Evolutionary conservation across 1,140 invertebrate genomes (phyloP).

Genomic region (Halesus radiatus): DNA sequence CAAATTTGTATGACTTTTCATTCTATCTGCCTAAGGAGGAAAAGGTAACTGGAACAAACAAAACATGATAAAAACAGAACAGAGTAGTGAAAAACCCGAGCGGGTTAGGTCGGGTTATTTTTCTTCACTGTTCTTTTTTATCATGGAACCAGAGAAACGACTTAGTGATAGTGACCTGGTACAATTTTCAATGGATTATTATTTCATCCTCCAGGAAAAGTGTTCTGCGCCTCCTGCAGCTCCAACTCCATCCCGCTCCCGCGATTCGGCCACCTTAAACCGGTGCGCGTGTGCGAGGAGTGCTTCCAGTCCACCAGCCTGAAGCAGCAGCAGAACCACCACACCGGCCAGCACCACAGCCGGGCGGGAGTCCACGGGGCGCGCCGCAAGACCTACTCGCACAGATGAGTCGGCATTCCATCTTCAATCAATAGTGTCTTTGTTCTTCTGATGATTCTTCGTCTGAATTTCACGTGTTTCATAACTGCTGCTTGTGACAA

Average conservation of each 20-base stretch:
- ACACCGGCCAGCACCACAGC: neutral
- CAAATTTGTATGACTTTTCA: no score
- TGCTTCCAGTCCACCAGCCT: slow-evolving; percentile 75
- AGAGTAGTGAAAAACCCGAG: no score
- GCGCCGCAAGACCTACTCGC: slow-evolving; percentile 39
- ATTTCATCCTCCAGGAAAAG: slow-evolving; percentile 72
- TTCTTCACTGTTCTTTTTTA: no score
- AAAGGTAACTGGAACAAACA: no score
- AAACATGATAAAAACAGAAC: no score
- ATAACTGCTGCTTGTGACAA: neutral
- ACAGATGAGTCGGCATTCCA: slow-evolving; percentile 46
- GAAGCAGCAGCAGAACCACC: slow-evolving; percentile 35
- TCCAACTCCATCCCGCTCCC: slow-evolving; percentile 93
- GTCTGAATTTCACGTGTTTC: neutral
- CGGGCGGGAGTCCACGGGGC: neutral
- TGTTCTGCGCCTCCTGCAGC: slow-evolving; percentile 95
- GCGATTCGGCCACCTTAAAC: slow-evolving; percentile 91
- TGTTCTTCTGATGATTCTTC: neutral
- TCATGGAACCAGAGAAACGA: no score
- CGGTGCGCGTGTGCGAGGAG: slow-evolving; percentile 94
- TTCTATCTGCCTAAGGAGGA: neutral
- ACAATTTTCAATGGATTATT: neutral
- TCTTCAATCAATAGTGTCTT: neutral
- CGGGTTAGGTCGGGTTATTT: no score
- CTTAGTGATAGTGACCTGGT: neutral